These are phyloP conservation scores for Tubulanus polymorphus DNA, from an alignment of 2,888 invertebrate species.

Conservation along the genomic window DNA sequence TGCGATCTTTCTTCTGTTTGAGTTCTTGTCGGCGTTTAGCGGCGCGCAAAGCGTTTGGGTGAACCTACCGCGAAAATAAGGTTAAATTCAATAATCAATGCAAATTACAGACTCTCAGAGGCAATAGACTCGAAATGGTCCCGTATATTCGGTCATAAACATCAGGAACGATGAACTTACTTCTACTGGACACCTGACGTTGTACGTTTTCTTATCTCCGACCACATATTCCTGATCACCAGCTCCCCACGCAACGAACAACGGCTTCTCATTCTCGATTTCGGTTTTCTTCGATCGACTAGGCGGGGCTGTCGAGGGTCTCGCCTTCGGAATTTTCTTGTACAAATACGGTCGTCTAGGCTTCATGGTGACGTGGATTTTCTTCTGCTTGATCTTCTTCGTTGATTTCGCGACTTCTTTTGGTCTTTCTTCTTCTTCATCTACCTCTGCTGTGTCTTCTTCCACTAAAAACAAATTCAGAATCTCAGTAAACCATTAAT, in stretches of 20 bases:
- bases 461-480: no score
- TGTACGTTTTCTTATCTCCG: slow-evolving; percentile 26
- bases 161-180: slow-evolving; percentile 23
- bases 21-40: slow-evolving; percentile 18
- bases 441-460: no score
- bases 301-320: background rate
- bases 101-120: no score
- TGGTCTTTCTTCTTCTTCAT: no score
- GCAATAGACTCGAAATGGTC: no score
- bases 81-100: background rate
- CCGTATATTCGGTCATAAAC: no score
- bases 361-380: background rate
- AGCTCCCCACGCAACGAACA: slow-evolving; percentile 27
- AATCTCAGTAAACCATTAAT: no score
- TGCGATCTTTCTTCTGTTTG: slow-evolving; percentile 12
- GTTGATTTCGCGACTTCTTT: no score
- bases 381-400: background rate
- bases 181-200: slow-evolving; percentile 28
- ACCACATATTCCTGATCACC: slow-evolving; percentile 18
- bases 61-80: slow-evolving; percentile 23
- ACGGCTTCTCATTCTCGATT: slow-evolving; percentile 18
- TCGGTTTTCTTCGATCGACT: background rate
- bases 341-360: background rate
- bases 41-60: slow-evolving; percentile 29
- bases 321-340: background rate